Percentiles rank a stretch among this genome's conserved stretches.
Conservation (phyloP, 2,113 vertebrate genomes). For the Rhynchomys soricoides region DNA sequence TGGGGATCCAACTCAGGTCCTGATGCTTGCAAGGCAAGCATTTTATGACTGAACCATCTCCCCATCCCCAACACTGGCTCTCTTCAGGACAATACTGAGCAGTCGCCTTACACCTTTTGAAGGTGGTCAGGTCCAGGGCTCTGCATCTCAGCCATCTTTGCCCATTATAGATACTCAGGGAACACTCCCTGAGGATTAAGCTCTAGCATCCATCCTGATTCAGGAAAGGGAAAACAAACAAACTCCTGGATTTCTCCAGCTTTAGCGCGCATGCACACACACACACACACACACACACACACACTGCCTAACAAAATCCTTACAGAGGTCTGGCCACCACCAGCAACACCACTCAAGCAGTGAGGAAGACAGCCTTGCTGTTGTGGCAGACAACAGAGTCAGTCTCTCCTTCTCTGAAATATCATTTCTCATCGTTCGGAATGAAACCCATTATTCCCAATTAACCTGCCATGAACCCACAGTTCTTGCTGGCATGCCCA, state of each 20-base stretch:
- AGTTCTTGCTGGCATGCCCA: constrained; percentile 89
- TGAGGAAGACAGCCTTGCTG: constrained; percentile 68
- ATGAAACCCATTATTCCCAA: constrained; percentile 91
- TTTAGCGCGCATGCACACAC: too few species aligned
- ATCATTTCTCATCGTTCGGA: constrained; percentile 87
- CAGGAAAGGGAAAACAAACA: background rate
- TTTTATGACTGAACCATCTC: background rate
- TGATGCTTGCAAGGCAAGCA: background rate
- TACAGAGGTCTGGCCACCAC: background rate
- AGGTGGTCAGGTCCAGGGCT: background rate
- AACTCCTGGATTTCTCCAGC: background rate
- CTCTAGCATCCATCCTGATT: background rate
- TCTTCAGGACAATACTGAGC: rapidly evolving
- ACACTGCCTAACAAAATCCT: constrained; percentile 1
- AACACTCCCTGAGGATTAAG: background rate
- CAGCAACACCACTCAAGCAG: background rate
- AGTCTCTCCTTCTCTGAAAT: constrained; percentile 78
- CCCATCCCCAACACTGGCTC: background rate
- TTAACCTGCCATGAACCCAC: constrained; percentile 92
- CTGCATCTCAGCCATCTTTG: background rate
- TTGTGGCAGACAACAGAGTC: background rate
- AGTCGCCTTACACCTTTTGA: too few species aligned
- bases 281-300: too few species aligned
- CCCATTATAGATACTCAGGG: background rate
- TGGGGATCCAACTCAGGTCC: background rate